Evolutionary conservation across 2,888 invertebrate species (phyloP), one percentile per base, ranked within the genome.

Genomic region (Drosophila kuntzei): DNA sequence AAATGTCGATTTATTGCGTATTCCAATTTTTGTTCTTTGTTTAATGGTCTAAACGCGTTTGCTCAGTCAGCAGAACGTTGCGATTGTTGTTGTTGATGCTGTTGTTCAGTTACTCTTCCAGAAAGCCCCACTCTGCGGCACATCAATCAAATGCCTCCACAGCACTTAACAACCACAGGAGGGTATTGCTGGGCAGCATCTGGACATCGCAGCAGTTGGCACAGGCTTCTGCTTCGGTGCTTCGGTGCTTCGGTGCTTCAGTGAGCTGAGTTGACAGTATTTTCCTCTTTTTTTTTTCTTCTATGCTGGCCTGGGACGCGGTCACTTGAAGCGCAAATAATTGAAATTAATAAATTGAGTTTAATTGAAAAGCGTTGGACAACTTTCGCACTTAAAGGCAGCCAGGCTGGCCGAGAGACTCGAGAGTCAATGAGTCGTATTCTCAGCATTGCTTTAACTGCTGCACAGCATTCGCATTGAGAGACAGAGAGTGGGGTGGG

Each of bases 261-360:
- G 41, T 39, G 49, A n/a, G 62, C 61, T 63, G 75, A 71, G 71
- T 74, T 77, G 64, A 72, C 72, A 76, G 76, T 74, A 64, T 70
- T 54, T 47, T 50, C 50, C 22, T 12, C 22, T 4, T 8, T 20
- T 41, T 54, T 51, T 58, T 14, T 43, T 34, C 22, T 41, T 44
- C 59, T 47, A 27, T 63, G 49, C 34, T n/a, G 16, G 58, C 14
- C 58, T 36, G 57, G 37, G 47, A 65, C 55, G 75, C 71, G 68
- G 68, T 68, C 79, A 79, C 80, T 87, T 79, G 77, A 83, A 84
- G 84, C 72, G 83, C 77, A 77, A 75, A 81, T 84, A 87, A 84
- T 84, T 84, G 84, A 84, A 81, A 84, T 84, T 84, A 84, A 87
- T 84, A 84, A 86, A 84, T 84, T 84, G 79, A 84, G 84, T 84